These are phyloP conservation scores for Cremastinae sp. DNA, from an alignment of 2,888 invertebrate genomes.

Conservation along the genomic window DNA sequence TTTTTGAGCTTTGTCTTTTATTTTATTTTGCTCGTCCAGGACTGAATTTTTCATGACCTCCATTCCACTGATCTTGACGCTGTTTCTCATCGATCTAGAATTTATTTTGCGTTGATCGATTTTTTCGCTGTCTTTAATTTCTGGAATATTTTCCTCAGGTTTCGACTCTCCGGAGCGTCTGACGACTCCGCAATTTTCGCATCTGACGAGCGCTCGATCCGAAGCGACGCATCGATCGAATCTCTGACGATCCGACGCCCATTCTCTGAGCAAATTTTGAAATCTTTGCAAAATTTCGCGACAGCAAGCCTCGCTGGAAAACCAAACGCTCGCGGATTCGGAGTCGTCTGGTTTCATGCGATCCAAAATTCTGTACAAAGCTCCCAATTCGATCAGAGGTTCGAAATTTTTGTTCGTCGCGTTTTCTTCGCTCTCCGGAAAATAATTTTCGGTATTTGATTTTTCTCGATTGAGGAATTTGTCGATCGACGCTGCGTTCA, in stretches of 20 bases:
- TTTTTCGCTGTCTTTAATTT: neutral
- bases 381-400: slow-evolving; percentile 61
- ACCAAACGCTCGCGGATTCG: slow-evolving; percentile 43
- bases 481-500: neutral
- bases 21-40: neutral
- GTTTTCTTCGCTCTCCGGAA: too few relatives aligned
- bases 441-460: too few relatives aligned
- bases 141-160: neutral
- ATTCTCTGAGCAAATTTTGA: slow-evolving; percentile 56
- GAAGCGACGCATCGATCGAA: slow-evolving; percentile 59
- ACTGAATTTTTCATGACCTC: slow-evolving; percentile 28
- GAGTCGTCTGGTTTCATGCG: slow-evolving; percentile 54
- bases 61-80: slow-evolving; percentile 1
- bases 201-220: slow-evolving; percentile 63
- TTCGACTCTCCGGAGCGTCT: slow-evolving; percentile 29
- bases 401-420: neutral
- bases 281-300: slow-evolving; percentile 60
- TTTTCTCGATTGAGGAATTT: neutral
- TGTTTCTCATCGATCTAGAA: neutral
- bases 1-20: slow-evolving; percentile 10
- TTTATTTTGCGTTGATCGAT: slow-evolving; percentile 3
- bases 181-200: slow-evolving; percentile 69
- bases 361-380: slow-evolving; percentile 61
- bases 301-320: slow-evolving; percentile 50
- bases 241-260: slow-evolving; percentile 45